Conservation (phyloP, 2,888 invertebrate species). For the Xylophagus ater region DNA sequence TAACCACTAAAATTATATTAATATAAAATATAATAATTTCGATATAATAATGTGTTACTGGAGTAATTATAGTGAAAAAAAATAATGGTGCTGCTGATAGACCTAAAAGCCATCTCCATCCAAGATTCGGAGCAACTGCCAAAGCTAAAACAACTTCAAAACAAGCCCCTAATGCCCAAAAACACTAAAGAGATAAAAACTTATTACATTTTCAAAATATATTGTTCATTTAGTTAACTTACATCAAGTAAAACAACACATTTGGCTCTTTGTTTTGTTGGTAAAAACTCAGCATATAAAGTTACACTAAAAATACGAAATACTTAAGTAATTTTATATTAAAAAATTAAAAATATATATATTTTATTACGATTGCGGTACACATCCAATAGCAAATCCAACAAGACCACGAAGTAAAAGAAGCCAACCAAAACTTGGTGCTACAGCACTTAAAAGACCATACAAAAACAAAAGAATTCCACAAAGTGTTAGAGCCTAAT, state of each 20-base stretch:
- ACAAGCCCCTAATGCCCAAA: slow-evolving; percentile 93
- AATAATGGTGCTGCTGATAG: slow-evolving; percentile 82
- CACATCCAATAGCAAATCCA: slow-evolving; percentile 93
- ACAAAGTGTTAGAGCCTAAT: slow-evolving; percentile 84
- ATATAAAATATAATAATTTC: slow-evolving; percentile 5
- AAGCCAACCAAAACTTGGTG: slow-evolving; percentile 86
- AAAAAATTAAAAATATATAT: slow-evolving; percentile 24
- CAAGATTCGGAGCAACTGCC: slow-evolving; percentile 81
- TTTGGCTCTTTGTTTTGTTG: slow-evolving; percentile 85
- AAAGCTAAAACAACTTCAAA: slow-evolving; percentile 84
- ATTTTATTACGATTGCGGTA: slow-evolving; percentile 82
- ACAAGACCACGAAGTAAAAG: slow-evolving; percentile 82
- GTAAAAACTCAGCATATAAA: slow-evolving; percentile 90
- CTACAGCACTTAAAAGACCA: slow-evolving; percentile 78
- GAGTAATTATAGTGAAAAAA: slow-evolving; percentile 68
- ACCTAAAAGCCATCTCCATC: slow-evolving; percentile 85
- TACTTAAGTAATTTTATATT: slow-evolving; percentile 21
- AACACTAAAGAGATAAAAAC: slow-evolving; percentile 53
- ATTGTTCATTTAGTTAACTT: slow-evolving; percentile 38
- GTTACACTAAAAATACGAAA: slow-evolving; percentile 82
- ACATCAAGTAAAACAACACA: slow-evolving; percentile 92
- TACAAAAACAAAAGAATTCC: slow-evolving; percentile 85
- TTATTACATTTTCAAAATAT: slow-evolving; percentile 4
- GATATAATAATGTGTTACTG: slow-evolving; percentile 55
- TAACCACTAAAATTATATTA: slow-evolving; percentile 78